Evolutionary conservation across 2,797 vertebrate species (phyloP), one percentile per base, ranked within the genome.

Genomic region (Rhinogobio ventralis): DNA sequence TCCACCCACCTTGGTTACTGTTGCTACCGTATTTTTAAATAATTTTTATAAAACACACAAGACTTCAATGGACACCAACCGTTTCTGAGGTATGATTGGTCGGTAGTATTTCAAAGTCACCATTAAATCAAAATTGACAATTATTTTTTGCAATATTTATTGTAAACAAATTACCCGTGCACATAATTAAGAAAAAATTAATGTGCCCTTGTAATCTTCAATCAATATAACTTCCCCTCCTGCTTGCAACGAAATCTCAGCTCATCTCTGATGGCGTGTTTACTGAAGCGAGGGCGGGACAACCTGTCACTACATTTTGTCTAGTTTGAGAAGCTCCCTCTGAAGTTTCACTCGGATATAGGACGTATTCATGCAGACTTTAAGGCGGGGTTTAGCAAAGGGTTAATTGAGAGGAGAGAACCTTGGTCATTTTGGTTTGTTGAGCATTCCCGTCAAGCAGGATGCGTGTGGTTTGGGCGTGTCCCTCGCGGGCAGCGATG

Each of bases 371-470:
- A 64, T 17, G 60, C 13, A 1, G 14, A 64, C 28, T 30, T 64
- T 33, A 62, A 53, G 23, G 33, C 0, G 0, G 15, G 49, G 49
- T 7, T 81, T 81, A 60, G 68, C 11, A 60, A n/a, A 49, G n/a
- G 7, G 49, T 62, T 49, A 68, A 10, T 2, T 67, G 42, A 19
- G 39, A 45, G 66, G 19, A 15, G 57, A 25, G 19, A 30, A 98
- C 98, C 97, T 99, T 99, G 78, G 98, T 99, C 97, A 99, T 97
- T 91, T 95, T 97, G 53, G 94, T 94, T 93, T 98, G 97, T 2
- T 96, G 96, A 1, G 97, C 98, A 6, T 94, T 96, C 17, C 95
- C 95, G 7, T 98, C 97, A 72, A 99, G 92, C 78, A 99, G 92
- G 64, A 97, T 96, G 79, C 96, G 92, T 14, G 96, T 95, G 0